A percentile compares a stretch with the other conserved stretches of the same genome.
These are phyloP conservation scores for Dermolepida albohirtum DNA, from an alignment of 2,888 invertebrate species.

Conservation along the genomic window DNA sequence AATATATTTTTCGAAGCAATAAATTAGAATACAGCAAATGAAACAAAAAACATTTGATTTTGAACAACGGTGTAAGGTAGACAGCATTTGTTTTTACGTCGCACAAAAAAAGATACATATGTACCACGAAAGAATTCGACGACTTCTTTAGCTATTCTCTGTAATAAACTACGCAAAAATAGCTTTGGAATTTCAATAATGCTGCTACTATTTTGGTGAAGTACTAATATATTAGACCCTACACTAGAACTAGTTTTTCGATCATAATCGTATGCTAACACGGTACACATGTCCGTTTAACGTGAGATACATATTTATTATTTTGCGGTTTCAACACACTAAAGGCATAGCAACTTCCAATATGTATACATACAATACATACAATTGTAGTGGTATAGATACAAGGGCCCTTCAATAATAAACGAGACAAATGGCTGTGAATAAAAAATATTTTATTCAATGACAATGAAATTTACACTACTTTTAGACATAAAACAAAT, in stretches of 20 bases:
- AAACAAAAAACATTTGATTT: no score
- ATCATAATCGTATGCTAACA: slow-evolving; percentile 34
- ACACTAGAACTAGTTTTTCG: slow-evolving; percentile 22
- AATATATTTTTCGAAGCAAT: no score
- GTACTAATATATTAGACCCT: slow-evolving; percentile 36
- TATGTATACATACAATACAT: no score
- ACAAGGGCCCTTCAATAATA: no score
- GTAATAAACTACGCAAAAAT: slow-evolving; percentile 26
- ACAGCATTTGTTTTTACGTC: slow-evolving; percentile 26
- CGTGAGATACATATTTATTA: slow-evolving; percentile 25
- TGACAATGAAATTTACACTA: no score
- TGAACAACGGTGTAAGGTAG: not conserved
- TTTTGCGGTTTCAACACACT: no score
- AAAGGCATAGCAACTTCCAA: no score
- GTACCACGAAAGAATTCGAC: slow-evolving; percentile 14
- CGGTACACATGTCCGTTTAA: slow-evolving; percentile 30
- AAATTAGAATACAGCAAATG: no score
- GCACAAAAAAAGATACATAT: slow-evolving; percentile 31
- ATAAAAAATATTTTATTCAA: no score
- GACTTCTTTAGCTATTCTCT: slow-evolving; percentile 26
- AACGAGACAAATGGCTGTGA: no score
- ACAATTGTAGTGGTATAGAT: no score
- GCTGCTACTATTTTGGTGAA: slow-evolving; percentile 36
- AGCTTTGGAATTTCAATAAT: slow-evolving; percentile 30
- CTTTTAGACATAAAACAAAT: no score